Evolutionary conservation across 2,888 invertebrate genomes (phyloP).

Genomic region (Clunio marinus): DNA sequence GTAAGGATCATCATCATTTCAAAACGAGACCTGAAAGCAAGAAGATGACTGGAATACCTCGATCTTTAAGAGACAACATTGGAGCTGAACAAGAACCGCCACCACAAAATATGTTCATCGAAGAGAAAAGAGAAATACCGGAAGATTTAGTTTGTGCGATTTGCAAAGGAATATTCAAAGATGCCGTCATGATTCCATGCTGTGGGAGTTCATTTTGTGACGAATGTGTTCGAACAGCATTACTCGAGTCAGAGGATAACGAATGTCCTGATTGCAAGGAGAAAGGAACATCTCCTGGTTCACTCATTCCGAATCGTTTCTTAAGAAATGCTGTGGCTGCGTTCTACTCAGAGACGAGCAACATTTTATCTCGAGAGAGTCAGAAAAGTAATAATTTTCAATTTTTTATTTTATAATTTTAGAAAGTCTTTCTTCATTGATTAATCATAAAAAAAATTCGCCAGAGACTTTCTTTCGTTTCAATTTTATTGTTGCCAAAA

Average conservation of each 20-base stretch:
- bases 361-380: conserved; percentile 56
- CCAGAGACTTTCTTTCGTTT: no score
- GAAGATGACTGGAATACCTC: conserved; percentile 94
- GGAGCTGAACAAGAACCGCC: conserved; percentile 57
- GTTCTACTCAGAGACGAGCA: conserved; percentile 89
- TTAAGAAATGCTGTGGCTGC: conserved; percentile 82
- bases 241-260: conserved; percentile 90
- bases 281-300: conserved; percentile 86
- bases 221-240: conserved; percentile 86
- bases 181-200: conserved; percentile 97
- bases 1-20: conserved; percentile 49
- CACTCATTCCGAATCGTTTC: conserved; percentile 88
- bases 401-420: no score
- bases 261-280: conserved; percentile 94
- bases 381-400: conserved; percentile 32
- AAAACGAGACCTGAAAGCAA: conserved; percentile 59
- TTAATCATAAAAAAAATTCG: no score
- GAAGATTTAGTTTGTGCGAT: conserved; percentile 88
- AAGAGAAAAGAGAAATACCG: conserved; percentile 69
- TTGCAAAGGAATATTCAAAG: conserved; percentile 86
- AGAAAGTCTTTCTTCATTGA: no score
- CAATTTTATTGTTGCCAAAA: no score
- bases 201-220: conserved; percentile 98
- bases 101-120: conserved; percentile 47
- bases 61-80: conserved; percentile 85